Evolutionary conservation across 1,140 invertebrate genomes (phyloP), one percentile per base, ranked within the genome.

Genomic region (Matsumurasca onukii): DNA sequence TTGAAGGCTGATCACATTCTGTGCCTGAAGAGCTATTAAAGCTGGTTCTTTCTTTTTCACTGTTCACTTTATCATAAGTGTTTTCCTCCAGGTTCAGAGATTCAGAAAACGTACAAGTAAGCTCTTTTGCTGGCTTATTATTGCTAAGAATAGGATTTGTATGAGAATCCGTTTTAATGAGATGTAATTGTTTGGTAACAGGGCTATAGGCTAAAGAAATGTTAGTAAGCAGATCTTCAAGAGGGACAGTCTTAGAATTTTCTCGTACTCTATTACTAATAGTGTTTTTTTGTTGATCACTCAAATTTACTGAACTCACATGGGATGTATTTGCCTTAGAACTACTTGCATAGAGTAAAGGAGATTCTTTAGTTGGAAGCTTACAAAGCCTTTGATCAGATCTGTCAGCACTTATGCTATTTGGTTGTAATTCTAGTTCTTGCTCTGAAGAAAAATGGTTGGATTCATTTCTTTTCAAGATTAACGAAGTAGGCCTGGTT

Each of bases 121-220:
- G 49, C n/a, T 51, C n/a, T n/a, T 5, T 51, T n/a, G 24, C 3
- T 51, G n/a, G 3, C n/a, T 45, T 45, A 9, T 45, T 9, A 12
- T 12, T 45, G 34, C 9, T 12, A 45, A 45, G 34, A 45, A n/a
- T 17, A 12, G 24, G 3, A 48, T 27, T 49, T 59, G 2, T 13
- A 67, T 63, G 27, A 49, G 3, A 15, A 61, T 51, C 31, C 27
- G 17, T 70, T 31, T 75, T 74, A 9, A 77, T 74, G 25, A 78
- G 70, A 71, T 75, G 76, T 22, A 80, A 71, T 71, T 80, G 77
- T 70, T 75, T 78, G 0, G 78, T 79, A 22, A 76, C 61, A 15
- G 79, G 78, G 68, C 77, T 77, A 68, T 80, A 79, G 0, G 76
- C 76, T 55, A 80, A 67, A 3, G 78, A 77, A 15, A 79, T 72